Percentiles rank a stretch among this genome's conserved stretches.
phyloP scores from a whole-genome alignment of 23 tunicate species.

The Corella eumyota region DNA sequence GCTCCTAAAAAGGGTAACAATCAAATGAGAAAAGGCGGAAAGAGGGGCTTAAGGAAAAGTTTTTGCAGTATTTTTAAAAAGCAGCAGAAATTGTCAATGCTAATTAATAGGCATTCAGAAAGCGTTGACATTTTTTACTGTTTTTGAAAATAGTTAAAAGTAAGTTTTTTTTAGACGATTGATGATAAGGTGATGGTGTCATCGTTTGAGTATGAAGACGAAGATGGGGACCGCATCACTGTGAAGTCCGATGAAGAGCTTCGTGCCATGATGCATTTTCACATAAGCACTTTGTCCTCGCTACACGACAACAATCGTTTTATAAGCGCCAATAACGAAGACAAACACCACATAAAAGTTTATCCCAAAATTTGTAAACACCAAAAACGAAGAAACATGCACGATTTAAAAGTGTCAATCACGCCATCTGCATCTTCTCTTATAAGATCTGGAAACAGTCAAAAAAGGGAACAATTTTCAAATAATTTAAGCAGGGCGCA shows the following conservation, averaged over 20 bases:
- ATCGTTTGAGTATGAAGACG: conserved; percentile 85
- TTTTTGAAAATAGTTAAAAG: no score
- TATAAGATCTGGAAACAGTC: conserved; percentile 3
- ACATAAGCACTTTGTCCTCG: conserved; percentile 4
- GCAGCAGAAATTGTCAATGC: no score
- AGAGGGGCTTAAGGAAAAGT: no score
- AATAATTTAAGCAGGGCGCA: not conserved
- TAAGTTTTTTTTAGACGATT: conserved; percentile 75
- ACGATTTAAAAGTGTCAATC: conserved; percentile 65
- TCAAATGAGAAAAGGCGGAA: no score
- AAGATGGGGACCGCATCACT: conserved; percentile 86
- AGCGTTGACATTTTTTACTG: no score
- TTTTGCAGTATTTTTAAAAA: no score
- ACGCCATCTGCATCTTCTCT: conserved; percentile 53
- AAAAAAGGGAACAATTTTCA: not conserved
- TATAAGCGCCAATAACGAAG: not conserved
- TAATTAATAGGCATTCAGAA: no score
- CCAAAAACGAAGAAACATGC: conserved; percentile 46
- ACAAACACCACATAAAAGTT: conserved; percentile 7
- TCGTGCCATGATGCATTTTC: conserved; percentile 58
- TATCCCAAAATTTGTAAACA: conserved; percentile 66
- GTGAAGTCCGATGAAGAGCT: conserved; percentile 77
- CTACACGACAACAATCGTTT: not conserved
- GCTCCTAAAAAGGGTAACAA: no score
- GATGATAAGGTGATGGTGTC: conserved; percentile 48